These are phyloP conservation scores for Silurus aristotelis DNA, from an alignment of 2,797 vertebrate species.

Conservation along the genomic window DNA sequence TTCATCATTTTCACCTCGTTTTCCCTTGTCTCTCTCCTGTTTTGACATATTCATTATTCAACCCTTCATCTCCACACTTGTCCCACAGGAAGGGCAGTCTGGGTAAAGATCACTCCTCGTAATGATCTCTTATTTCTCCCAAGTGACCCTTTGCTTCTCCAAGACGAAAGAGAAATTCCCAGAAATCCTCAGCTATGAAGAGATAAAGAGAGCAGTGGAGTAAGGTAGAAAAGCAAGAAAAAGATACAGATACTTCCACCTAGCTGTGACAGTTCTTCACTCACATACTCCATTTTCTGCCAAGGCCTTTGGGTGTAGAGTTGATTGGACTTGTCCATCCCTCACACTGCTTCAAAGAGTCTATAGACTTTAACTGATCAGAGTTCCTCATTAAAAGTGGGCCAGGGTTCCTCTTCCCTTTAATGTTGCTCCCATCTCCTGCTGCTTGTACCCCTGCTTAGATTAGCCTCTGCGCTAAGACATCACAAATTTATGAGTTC, in stretches of 20 bases:
- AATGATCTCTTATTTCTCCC: conserved; percentile 62
- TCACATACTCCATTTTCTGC: conserved; percentile 16
- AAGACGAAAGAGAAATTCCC: conserved; percentile 42
- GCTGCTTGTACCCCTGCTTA: conserved; percentile 36
- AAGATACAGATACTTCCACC: conserved; percentile 16
- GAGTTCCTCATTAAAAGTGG: conserved; percentile 60
- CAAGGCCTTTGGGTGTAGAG: conserved; percentile 7
- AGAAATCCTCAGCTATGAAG: conserved; percentile 35
- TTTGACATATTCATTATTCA: conserved; percentile 69
- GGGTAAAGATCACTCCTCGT: conserved; percentile 67
- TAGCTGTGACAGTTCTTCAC: conserved; percentile 47
- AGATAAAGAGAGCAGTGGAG: conserved; percentile 28
- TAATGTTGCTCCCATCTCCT: conserved; percentile 56
- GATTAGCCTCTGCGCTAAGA: conserved; percentile 52
- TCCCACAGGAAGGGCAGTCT: conserved; percentile 58
- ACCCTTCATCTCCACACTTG: conserved; percentile 62
- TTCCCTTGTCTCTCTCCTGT: conserved; percentile 45
- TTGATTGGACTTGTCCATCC: conserved; percentile 23
- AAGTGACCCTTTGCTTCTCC: conserved; percentile 54
- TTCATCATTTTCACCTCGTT: conserved; percentile 49
- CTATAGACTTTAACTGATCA: conserved; percentile 48
- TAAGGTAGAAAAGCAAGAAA: conserved; percentile 28
- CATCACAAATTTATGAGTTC: conserved; percentile 50
- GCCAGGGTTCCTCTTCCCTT: conserved; percentile 47
- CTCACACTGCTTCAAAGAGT: conserved; percentile 54